Base-by-base conservation (phyloP, 2,888 invertebrate genomes). In the Cataglyphis albicans region DNA sequence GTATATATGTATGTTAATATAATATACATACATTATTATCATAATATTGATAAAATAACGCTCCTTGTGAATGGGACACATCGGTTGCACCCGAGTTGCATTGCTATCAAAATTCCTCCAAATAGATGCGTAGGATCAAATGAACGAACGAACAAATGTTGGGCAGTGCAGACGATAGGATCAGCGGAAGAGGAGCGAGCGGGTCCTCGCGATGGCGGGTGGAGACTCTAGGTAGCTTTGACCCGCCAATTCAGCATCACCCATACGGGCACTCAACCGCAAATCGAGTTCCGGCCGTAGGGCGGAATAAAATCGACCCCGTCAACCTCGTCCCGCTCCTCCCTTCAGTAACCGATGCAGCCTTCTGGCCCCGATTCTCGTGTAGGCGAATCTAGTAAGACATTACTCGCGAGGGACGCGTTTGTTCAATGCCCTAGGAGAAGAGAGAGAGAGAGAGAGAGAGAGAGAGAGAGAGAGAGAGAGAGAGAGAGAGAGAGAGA, bases 241-340 rank as follows among this genome's bases (percentile, higher is more conserved):
- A 92, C 91, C 91, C 91, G 92, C 92, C 93, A 93, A 93, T 93
- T 93, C 93, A 92, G 92, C 92, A 93, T 93, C 88, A 87, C 86
- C 92, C 91, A 91, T 92, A 92, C 92, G 91, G 91, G 90, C 91
- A 93, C 91, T 93, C 92, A 89, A 93, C 93, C 93, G 92, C 93
- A 94, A 94, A 94, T 94, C 92, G 93, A 93, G 93, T 93, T 93
- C 92, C 90, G 87, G 91, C 90, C 89, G 87, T 90, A 89, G 91
- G 92, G 90, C 91, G 88, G 91, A 93, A 93, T 93, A 93, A 93
- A 94, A 93, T 93, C 91, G 90, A 87, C 86, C 86, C 81, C 87
- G 78, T 75, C 85, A 84, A 70, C 81, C 65, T 21, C 61, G 12
- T 35, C 52, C 68, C 61, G 18, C 35, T 38, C 64, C 55, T 73